A percentile compares a stretch with the other conserved stretches of the same genome.
phyloP scores from a whole-genome alignment of 37 sponge, comb jelly and placozoan genomes.

The Beroe ovata region DNA sequence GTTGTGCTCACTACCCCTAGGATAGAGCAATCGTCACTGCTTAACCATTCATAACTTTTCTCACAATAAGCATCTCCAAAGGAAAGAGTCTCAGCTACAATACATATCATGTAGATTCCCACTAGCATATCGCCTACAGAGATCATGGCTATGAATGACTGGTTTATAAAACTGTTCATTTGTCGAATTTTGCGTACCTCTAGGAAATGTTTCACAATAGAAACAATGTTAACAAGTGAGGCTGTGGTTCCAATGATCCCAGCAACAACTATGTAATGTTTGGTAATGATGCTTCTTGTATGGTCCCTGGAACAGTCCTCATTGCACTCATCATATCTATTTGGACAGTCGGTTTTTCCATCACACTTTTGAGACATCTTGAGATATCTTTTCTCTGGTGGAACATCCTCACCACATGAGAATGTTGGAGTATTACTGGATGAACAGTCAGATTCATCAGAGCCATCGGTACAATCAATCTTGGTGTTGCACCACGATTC shows the following conservation, averaged over 20 bases:
- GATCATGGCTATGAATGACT: neutral
- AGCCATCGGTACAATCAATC: neutral
- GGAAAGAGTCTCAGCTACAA: slow-evolving; percentile 4
- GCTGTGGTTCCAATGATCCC: neutral
- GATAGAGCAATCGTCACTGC: neutral
- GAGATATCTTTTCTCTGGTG: neutral
- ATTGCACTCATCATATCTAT: neutral
- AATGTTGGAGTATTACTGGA: neutral
- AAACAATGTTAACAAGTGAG: neutral
- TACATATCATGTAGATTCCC: slow-evolving; percentile 17
- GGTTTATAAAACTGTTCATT: slow-evolving; percentile 26
- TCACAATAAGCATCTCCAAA: neutral
- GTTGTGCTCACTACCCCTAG: slow-evolving; percentile 21
- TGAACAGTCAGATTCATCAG: neutral
- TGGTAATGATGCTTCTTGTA: neutral
- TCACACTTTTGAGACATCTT: neutral
- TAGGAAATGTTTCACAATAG: neutral
- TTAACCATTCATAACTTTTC: neutral
- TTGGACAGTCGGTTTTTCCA: neutral
- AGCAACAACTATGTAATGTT: neutral
- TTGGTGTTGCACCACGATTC: neutral
- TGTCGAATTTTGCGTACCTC: neutral
- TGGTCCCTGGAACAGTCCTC: neutral
- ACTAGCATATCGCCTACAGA: slow-evolving; percentile 23
- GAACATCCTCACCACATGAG: neutral